These are phyloP conservation scores for Aythya fuligula DNA, from an alignment of 2,797 vertebrate species.

Conservation along the genomic window DNA sequence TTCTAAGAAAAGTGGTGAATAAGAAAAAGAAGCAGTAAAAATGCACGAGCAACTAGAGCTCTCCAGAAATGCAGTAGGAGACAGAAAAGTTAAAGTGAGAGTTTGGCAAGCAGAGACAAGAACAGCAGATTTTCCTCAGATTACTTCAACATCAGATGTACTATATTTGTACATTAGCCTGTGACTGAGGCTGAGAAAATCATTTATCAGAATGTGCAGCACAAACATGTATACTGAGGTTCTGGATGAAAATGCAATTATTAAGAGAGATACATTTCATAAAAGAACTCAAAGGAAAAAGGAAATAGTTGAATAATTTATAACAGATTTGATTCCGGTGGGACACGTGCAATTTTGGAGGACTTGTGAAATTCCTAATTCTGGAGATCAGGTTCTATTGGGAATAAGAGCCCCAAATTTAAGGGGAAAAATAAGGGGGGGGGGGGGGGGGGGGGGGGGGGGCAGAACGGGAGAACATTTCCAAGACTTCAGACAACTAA, in stretches of 20 bases:
- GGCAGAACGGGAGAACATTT: neutral
- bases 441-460: too few relatives aligned
- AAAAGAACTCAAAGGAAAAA: slow-evolving; percentile 1
- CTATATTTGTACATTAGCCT: slow-evolving; percentile 20
- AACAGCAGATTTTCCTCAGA: slow-evolving; percentile 16
- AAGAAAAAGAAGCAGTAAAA: neutral
- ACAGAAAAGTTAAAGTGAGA: neutral
- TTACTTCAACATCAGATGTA: slow-evolving; percentile 34
- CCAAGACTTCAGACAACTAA: neutral
- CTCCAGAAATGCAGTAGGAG: neutral
- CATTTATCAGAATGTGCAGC: neutral
- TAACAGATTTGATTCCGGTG: neutral
- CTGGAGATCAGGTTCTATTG: neutral
- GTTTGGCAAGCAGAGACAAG: slow-evolving; percentile 37
- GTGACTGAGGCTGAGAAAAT: slow-evolving; percentile 1
- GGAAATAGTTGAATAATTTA: slow-evolving; percentile 29
- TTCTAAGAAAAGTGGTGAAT: neutral
- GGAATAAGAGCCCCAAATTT: neutral
- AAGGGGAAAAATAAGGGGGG: neutral
- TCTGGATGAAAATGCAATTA: slow-evolving; percentile 17
- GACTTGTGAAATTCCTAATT: slow-evolving; percentile 6
- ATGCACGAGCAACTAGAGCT: neutral
- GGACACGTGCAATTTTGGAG: neutral
- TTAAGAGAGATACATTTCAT: slow-evolving; percentile 18
- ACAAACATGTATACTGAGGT: neutral